A percentile compares a stretch with the other conserved stretches of the same genome.
These are phyloP conservation scores for Gobionotothen gibberifrons DNA, from an alignment of 2,797 vertebrate genomes.

Conservation along the genomic window DNA sequence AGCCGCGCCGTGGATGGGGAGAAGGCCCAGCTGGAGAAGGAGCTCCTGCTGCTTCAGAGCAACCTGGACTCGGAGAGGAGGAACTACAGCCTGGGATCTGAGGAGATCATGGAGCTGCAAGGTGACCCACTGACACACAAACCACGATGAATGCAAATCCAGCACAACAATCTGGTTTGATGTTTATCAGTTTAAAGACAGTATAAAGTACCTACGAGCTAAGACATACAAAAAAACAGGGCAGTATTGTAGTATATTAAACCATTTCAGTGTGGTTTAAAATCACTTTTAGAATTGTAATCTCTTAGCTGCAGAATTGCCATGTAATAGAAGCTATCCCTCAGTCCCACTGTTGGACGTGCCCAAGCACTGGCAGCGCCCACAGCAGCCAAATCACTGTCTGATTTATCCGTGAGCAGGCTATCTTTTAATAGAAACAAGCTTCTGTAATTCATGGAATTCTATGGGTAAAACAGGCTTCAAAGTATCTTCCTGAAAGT, in stretches of 20 bases:
- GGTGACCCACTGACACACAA: slow-evolving; percentile 80
- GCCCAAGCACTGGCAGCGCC: slow-evolving; percentile 10
- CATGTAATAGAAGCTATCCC: background rate
- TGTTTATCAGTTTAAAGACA: background rate
- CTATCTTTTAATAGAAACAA: slow-evolving; percentile 18
- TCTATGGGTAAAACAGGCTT: background rate
- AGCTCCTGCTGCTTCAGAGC: slow-evolving; percentile 93
- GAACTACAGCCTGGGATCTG: slow-evolving; percentile 93
- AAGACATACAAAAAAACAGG: background rate
- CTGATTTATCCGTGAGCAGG: slow-evolving; percentile 24
- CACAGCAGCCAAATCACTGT: slow-evolving; percentile 17
- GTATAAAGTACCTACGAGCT: background rate
- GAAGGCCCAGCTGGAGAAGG: slow-evolving; percentile 92
- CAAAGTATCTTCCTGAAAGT: background rate
- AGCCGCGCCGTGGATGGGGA: slow-evolving; percentile 87
- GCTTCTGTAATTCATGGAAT: background rate
- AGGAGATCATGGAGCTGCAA: slow-evolving; percentile 96
- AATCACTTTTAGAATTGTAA: background rate
- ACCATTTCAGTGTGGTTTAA: background rate
- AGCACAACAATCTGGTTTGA: background rate
- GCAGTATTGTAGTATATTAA: background rate
- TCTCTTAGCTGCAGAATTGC: slow-evolving; percentile 2
- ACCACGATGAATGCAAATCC: background rate
- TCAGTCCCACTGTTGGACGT: slow-evolving; percentile 22
- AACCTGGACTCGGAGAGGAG: slow-evolving; percentile 93